A percentile compares a stretch with the other conserved stretches of the same genome.
phyloP scores from a whole-genome alignment of 2,888 invertebrate species.

The Molorchus minor region DNA sequence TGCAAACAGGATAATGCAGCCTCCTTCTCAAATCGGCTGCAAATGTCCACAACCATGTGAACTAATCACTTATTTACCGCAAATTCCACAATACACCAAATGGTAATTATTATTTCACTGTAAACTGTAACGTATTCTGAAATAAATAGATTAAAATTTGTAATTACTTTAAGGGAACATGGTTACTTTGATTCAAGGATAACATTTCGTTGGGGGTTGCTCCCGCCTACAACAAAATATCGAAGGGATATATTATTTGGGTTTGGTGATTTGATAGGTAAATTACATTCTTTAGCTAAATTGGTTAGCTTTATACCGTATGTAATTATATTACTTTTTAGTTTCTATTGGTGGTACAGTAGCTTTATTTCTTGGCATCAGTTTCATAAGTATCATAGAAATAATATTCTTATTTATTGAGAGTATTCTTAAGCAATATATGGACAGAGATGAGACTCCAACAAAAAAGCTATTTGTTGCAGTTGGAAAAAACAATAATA shows the following conservation, averaged over 20 bases:
- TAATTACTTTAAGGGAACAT: conserved; percentile 51
- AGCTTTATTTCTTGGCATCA: conserved; percentile 71
- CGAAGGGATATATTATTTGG: conserved; percentile 71
- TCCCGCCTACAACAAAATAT: conserved; percentile 68
- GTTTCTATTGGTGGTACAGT: conserved; percentile 73
- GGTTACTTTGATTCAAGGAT: conserved; percentile 63
- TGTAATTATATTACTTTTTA: conserved; percentile 44
- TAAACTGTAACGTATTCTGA: not conserved
- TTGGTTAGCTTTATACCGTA: not conserved
- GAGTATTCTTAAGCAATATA: conserved; percentile 12
- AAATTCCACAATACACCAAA: conserved; percentile 57
- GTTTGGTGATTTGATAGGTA: conserved; percentile 72
- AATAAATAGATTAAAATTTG: not conserved
- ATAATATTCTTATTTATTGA: conserved; percentile 63
- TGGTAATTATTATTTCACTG: conserved; percentile 54
- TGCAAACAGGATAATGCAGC: conserved; percentile 56
- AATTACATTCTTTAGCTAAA: conserved; percentile 41
- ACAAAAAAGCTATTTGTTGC: conserved; percentile 1
- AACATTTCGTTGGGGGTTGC: conserved; percentile 65
- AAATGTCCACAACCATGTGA: conserved; percentile 63
- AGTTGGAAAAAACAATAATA: not conserved
- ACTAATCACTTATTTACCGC: conserved; percentile 59
- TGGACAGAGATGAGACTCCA: not conserved
- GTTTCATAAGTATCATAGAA: conserved; percentile 71
- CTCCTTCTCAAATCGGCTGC: conserved; percentile 58